Percentiles rank a stretch among this genome's conserved stretches.
These are phyloP conservation scores for Garra rufa DNA, from an alignment of 2,113 vertebrate genomes.

Conservation along the genomic window DNA sequence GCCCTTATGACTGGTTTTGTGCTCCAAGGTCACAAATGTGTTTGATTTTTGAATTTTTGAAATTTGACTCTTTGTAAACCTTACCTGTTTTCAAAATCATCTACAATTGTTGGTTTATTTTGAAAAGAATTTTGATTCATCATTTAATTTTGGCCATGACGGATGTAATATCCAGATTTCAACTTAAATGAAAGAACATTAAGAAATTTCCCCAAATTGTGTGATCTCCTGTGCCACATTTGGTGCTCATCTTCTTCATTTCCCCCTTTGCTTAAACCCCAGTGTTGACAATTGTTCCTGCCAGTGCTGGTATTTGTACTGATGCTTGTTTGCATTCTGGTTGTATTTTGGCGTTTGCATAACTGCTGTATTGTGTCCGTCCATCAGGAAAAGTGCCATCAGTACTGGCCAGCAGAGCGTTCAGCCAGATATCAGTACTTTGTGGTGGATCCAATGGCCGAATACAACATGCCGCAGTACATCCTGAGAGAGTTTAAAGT, in stretches of 20 bases:
- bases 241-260: neutral
- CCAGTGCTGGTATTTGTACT: neutral
- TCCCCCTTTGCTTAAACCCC: neutral
- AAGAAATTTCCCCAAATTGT: neutral
- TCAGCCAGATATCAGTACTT: conserved; percentile 99
- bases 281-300: neutral
- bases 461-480: conserved; percentile 99
- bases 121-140: neutral
- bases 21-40: no score
- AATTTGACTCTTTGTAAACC: no score
- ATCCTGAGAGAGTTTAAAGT: conserved; percentile 99
- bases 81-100: no score
- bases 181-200: neutral
- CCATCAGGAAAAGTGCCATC: conserved; percentile 96
- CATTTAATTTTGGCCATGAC: neutral
- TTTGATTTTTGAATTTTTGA: no score
- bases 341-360: no score
- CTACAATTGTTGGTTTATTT: neutral
- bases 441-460: conserved; percentile 99
- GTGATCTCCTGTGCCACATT: neutral
- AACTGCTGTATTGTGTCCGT: neutral
- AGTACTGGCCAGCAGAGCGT: conserved; percentile 98
- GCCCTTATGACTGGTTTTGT: no score
- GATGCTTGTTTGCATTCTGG: neutral
- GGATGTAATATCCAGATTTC: no score